phyloP scores from a whole-genome alignment of 2,888 invertebrate genomes.

The Campopleginae sp. region DNA sequence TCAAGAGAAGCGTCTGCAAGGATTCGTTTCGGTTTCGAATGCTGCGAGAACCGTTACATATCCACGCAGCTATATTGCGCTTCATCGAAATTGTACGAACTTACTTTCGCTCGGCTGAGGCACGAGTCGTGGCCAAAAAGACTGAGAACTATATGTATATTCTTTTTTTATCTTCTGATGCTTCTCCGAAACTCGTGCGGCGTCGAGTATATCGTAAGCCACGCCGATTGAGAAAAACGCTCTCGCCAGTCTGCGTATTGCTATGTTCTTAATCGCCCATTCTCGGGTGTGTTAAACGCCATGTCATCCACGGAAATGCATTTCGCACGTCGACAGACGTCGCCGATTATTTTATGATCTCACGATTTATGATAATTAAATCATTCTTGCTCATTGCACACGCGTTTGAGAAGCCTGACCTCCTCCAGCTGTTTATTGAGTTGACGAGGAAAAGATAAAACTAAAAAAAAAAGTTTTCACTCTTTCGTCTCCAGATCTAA shows the following conservation, averaged over 20 bases:
- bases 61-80: constrained; percentile 38
- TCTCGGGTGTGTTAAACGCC: constrained; percentile 26
- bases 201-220: background rate
- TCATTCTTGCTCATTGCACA: background rate
- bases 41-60: constrained; percentile 43
- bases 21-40: constrained; percentile 44
- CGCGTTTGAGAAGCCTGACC: constrained; percentile 10
- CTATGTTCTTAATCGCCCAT: constrained; percentile 1
- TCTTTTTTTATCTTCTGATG: constrained; percentile 28
- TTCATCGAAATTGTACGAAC: constrained; percentile 38
- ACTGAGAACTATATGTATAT: constrained; percentile 14
- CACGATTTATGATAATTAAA: constrained; percentile 14
- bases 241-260: background rate
- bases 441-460: background rate
- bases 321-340: background rate
- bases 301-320: constrained; percentile 3
- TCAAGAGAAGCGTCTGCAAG: constrained; percentile 25
- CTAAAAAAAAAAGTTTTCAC: background rate
- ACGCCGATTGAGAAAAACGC: constrained; percentile 29
- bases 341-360: constrained; percentile 16
- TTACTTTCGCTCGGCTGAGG: constrained; percentile 54
- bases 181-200: constrained; percentile 26
- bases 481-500: background rate
- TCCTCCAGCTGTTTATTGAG: background rate
- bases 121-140: constrained; percentile 51